Conservation (phyloP, 2,113 vertebrate species). For the Dendrocopos noguchii region DNA sequence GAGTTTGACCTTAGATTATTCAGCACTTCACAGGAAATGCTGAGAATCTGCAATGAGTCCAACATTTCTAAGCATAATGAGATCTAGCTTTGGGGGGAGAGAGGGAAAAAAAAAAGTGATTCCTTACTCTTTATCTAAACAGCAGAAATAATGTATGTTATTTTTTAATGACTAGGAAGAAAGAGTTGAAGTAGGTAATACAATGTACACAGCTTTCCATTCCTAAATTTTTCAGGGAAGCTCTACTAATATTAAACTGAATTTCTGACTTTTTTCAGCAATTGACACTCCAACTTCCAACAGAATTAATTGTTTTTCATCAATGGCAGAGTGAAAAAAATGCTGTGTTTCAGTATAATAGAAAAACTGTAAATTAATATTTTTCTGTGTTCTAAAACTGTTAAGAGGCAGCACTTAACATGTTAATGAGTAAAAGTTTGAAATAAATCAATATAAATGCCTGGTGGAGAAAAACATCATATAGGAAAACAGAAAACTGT, state of each 20-base stretch:
- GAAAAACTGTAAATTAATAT: background rate
- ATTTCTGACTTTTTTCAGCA: background rate
- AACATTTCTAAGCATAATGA: background rate
- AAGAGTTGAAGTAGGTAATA: background rate
- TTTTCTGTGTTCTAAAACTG: background rate
- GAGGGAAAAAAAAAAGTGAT: background rate
- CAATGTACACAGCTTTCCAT: background rate
- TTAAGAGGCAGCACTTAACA: background rate
- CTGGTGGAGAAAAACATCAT: background rate
- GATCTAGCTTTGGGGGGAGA: background rate
- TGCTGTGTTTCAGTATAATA: background rate
- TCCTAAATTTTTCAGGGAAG: background rate
- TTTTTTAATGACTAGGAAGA: background rate
- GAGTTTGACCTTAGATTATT: background rate
- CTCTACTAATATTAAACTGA: background rate
- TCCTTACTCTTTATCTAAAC: background rate
- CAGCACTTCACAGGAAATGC: background rate
- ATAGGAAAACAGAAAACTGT: background rate
- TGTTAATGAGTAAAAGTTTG: background rate
- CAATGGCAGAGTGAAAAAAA: background rate
- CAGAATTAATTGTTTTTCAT: background rate
- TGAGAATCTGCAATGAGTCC: background rate
- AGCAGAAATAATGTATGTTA: background rate
- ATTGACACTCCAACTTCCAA: background rate
- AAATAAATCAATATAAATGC: background rate